A percentile compares a stretch with the other conserved stretches of the same genome.
These are phyloP conservation scores for Mesochorus sp. DNA, from an alignment of 2,888 invertebrate genomes.

Conservation along the genomic window DNA sequence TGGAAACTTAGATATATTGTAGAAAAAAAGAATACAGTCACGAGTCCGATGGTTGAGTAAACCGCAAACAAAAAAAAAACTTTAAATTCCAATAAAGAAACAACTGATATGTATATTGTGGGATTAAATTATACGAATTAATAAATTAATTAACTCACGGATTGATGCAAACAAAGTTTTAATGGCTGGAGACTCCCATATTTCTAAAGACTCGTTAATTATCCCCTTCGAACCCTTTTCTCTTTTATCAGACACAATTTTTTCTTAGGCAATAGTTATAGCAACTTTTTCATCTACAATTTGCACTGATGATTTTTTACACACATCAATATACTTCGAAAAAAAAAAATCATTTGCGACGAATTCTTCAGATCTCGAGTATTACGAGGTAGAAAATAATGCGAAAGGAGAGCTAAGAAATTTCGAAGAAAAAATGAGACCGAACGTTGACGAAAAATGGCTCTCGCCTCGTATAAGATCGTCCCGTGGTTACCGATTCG, in stretches of 20 bases:
- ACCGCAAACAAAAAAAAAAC: background rate
- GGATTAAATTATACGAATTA: too few species aligned
- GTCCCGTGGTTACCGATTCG: slow-evolving; percentile 45
- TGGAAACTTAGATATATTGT: slow-evolving; percentile 13
- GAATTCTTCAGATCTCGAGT: background rate
- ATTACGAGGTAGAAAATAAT: background rate
- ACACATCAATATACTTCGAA: too few species aligned
- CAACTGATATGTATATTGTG: background rate
- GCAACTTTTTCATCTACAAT: too few species aligned
- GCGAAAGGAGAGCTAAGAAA: background rate
- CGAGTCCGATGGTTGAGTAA: background rate
- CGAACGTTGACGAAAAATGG: slow-evolving; percentile 7
- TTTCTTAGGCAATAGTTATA: too few species aligned
- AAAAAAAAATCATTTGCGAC: background rate
- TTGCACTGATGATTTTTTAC: too few species aligned
- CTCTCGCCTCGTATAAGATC: slow-evolving; percentile 17
- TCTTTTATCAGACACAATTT: too few species aligned
- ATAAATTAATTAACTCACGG: too few species aligned
- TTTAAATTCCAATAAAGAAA: background rate
- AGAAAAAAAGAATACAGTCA: background rate
- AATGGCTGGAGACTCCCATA: too few species aligned
- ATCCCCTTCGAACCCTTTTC: too few species aligned
- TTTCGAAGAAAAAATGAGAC: background rate
- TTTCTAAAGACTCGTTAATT: too few species aligned
- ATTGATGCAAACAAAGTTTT: too few species aligned